Conservation (phyloP, 1,140 invertebrate species). For the Calosoma granatense region DNA sequence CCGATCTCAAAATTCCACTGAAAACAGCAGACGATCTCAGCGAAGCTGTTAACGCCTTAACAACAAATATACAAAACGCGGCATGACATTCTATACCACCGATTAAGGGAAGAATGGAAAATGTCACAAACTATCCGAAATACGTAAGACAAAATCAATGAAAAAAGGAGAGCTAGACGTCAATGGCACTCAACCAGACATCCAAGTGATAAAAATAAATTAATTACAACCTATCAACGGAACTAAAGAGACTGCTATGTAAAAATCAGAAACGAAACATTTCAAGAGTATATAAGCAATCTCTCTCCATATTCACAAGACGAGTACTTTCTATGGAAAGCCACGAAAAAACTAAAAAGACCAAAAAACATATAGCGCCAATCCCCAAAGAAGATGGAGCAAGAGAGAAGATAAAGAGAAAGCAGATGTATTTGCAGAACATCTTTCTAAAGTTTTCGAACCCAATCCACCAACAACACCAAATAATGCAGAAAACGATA, state of each 20-base stretch:
- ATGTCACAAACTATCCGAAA: background rate
- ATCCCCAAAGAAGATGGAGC: conserved; percentile 18
- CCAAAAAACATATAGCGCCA: conserved; percentile 16
- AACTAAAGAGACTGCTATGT: background rate
- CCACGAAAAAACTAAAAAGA: conserved; percentile 18
- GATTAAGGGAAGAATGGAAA: no score
- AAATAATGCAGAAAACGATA: background rate
- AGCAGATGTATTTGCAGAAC: conserved; percentile 8
- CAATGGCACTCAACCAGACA: background rate
- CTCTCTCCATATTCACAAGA: background rate
- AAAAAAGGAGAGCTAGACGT: background rate
- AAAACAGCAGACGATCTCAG: no score
- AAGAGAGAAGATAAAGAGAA: conserved; percentile 17
- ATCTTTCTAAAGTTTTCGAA: conserved; percentile 2
- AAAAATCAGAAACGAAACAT: background rate
- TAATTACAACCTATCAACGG: background rate
- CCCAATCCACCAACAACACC: conserved; percentile 1
- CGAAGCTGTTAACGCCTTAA: no score
- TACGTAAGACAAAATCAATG: background rate
- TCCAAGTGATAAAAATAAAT: background rate
- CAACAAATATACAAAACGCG: no score
- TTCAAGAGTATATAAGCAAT: background rate
- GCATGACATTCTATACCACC: no score
- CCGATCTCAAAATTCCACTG: no score
- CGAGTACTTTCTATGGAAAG: conserved; percentile 22